Conservation (phyloP, 2,797 vertebrate species). For the Hypotaenidia okinawae region DNA sequence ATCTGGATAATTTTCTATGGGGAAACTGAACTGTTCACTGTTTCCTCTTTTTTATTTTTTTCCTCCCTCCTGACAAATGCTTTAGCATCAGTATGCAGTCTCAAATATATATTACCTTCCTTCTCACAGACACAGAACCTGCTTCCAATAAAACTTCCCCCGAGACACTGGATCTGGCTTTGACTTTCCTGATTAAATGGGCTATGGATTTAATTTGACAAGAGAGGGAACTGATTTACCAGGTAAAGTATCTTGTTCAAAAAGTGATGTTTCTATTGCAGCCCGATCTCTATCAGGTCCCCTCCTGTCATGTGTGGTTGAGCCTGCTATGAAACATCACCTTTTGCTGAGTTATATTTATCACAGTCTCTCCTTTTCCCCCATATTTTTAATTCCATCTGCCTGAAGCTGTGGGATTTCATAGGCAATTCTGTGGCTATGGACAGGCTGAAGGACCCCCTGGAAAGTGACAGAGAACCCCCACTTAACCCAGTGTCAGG, state of each 20-base stretch:
- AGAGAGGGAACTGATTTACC: constrained; percentile 14
- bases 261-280: constrained; percentile 24
- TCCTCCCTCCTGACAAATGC: neutral
- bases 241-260: constrained; percentile 12
- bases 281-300: neutral
- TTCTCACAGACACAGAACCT: neutral
- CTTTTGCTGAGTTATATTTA: neutral
- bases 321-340: neutral
- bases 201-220: constrained; percentile 28
- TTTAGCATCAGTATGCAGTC: neutral
- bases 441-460: neutral
- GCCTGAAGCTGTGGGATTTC: neutral
- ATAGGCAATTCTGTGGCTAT: neutral
- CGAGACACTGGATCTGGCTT: neutral
- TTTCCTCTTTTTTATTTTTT: neutral
- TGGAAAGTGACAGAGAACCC: neutral
- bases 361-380: neutral
- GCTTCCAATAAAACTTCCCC: constrained; percentile 41
- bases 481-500: neutral
- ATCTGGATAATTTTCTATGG: neutral
- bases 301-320: neutral
- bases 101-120: neutral
- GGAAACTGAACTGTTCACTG: neutral
- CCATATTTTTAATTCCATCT: neutral
- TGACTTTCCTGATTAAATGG: constrained; percentile 43